phyloP scores from a whole-genome alignment of 2,797 vertebrate genomes.

The Perodicticus potto region DNA sequence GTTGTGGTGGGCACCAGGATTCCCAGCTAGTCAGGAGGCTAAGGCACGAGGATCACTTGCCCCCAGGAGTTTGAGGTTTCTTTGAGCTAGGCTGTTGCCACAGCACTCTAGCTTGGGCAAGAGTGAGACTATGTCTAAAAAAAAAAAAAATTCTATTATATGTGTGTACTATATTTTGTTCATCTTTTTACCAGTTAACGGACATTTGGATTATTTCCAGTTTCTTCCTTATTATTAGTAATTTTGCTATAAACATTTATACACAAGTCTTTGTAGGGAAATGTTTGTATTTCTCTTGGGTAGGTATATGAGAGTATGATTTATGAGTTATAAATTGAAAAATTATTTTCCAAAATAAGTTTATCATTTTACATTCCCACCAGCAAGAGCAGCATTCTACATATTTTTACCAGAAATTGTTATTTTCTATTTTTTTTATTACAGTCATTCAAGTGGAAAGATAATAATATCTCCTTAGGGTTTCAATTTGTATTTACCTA shows the following conservation, averaged over 20 bases:
- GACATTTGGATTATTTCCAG: neutral
- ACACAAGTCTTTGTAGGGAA: neutral
- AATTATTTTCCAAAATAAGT: neutral
- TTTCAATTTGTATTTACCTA: constrained; percentile 2
- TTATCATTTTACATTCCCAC: neutral
- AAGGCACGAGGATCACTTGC: too few species aligned
- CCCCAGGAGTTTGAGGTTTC: too few species aligned
- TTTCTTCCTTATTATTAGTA: neutral
- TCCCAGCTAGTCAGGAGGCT: too few species aligned
- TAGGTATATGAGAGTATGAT: neutral
- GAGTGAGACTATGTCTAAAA: too few species aligned
- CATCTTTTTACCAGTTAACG: neutral
- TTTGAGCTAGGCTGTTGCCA: too few species aligned
- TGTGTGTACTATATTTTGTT: neutral
- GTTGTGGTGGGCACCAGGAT: too few species aligned
- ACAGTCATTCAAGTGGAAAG: neutral
- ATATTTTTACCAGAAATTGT: neutral
- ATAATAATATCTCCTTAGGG: neutral
- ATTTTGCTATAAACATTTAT: neutral
- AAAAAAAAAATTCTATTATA: neutral
- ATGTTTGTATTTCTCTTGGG: neutral
- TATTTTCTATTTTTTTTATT: neutral
- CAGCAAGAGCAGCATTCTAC: neutral
- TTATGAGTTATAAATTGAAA: neutral
- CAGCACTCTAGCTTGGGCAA: too few species aligned